Percentiles rank a stretch among this genome's conserved stretches.
phyloP scores from a whole-genome alignment of 2,113 vertebrate genomes.

The Empidonax alnorum region DNA sequence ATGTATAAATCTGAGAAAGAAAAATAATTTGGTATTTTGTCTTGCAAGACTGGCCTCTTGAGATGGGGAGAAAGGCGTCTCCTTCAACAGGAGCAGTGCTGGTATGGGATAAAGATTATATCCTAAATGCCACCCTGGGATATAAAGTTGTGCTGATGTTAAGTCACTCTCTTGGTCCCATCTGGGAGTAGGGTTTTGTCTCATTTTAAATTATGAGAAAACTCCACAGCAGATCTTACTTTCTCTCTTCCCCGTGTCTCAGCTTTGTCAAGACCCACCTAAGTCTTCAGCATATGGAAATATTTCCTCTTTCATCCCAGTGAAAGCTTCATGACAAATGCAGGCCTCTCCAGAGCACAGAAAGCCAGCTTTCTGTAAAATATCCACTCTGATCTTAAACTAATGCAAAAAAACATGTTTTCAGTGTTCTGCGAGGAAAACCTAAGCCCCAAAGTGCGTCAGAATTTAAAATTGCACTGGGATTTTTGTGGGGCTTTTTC shows the following conservation, averaged over 20 bases:
- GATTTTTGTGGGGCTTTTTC: neutral
- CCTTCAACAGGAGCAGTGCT: neutral
- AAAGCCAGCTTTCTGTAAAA: constrained; percentile 36
- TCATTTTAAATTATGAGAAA: neutral
- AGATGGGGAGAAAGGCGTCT: neutral
- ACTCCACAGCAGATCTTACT: neutral
- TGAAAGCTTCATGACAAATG: neutral
- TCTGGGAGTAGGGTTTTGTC: neutral
- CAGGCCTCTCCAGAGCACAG: neutral
- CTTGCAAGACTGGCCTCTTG: constrained; percentile 10
- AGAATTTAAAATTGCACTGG: constrained; percentile 36
- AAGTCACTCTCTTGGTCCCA: neutral
- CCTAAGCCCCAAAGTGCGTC: neutral
- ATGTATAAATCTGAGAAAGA: constrained; percentile 51
- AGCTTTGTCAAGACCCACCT: neutral
- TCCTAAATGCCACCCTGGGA: neutral
- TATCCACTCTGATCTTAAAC: neutral
- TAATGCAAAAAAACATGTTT: neutral
- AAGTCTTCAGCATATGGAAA: neutral
- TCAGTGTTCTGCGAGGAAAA: constrained; percentile 38
- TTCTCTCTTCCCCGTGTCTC: neutral
- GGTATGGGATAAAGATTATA: neutral
- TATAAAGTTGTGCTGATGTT: neutral
- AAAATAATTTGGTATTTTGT: constrained; percentile 60
- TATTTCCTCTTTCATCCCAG: neutral